Evolutionary conservation across 2,797 vertebrate genomes (phyloP), one percentile per base, ranked within the genome.

Genomic region (Stomatorhinus walkeri): DNA sequence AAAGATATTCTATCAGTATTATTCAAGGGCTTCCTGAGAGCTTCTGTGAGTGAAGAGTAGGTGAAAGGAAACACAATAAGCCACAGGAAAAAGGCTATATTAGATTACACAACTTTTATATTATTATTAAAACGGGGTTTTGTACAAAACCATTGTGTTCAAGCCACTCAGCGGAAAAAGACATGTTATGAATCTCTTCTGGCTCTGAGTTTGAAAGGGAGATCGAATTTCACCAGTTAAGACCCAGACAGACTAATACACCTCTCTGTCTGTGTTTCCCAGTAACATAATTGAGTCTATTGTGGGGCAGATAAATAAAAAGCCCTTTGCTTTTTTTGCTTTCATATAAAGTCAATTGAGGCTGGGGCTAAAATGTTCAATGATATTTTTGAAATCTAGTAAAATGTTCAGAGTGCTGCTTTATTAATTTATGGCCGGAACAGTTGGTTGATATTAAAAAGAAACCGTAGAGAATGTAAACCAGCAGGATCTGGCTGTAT

Each of bases 321-420:
- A 88, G 88, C 89, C 89, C 87, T 88, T 72, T 56, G 52, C 48
- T 14, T 87, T 89, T 88, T 89, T 72, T 89, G 85, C 90, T 88
- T 88, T 86, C 32, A 89, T 90, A 64, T 88, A 88, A 92, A 92
- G 91, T 87, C 90, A 89, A 88, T 91, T 89, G 90, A 89, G 85
- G 88, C 85, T 43, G 76, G 81, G 85, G 88, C 72, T 83, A 81
- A 87, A 91, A 89, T 83, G 88, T 87, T 92, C 76, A 22, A 90
- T 81, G 79, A 51, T 85, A 64, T 14, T 51, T 89, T 88, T 90
- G 87, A 88, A 90, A 90, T 91, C 91, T 22, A 59, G 56, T 94
- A 92, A 92, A 94, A 94, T 91, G 90, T 91, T 91, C 90, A 90
- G 90, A 91, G 91, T 91, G 92, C 89, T 90, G 90, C 89, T 90